phyloP scores from a whole-genome alignment of 2,797 vertebrate genomes.

The Danio kyathit region DNA sequence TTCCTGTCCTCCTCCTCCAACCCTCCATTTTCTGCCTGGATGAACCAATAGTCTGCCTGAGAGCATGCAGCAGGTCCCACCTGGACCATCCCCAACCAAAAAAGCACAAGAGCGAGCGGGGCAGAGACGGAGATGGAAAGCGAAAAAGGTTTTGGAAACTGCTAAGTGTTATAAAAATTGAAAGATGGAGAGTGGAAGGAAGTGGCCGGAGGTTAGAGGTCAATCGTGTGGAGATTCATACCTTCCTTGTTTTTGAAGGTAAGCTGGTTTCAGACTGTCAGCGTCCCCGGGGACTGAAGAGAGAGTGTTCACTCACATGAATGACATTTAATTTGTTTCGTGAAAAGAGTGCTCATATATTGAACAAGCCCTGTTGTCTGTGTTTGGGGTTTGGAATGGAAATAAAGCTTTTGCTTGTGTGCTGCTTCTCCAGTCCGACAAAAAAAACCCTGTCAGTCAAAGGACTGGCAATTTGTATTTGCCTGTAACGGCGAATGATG shows the following conservation, averaged over 20 bases:
- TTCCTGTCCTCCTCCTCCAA: conserved; percentile 42
- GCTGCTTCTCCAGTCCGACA: conserved; percentile 51
- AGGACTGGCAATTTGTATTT: conserved; percentile 73
- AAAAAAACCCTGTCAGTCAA: conserved; percentile 74
- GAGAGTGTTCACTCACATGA: conserved; percentile 64
- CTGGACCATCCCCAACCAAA: conserved; percentile 29
- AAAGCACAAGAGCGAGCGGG: conserved; percentile 20
- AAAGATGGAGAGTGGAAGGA: conserved; percentile 28
- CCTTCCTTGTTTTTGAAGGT: conserved; percentile 43
- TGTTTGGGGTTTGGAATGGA: conserved; percentile 59
- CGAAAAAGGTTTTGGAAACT: conserved; percentile 24
- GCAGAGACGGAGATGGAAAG: conserved; percentile 37
- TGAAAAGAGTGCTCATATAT: conserved; percentile 81
- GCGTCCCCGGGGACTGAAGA: conserved; percentile 20
- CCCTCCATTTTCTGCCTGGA: conserved; percentile 64
- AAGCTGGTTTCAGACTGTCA: conserved; percentile 33
- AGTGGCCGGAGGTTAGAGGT: conserved; percentile 31
- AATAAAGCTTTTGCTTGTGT: conserved; percentile 61
- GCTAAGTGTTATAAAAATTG: conserved; percentile 47
- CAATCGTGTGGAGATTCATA: conserved; percentile 30
- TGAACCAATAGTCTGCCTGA: conserved; percentile 61
- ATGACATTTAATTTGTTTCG: conserved; percentile 85
- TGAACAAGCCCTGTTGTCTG: conserved; percentile 72
- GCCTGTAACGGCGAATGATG: conserved; percentile 71
- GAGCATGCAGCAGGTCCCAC: conserved; percentile 54